Evolutionary conservation across 2,888 invertebrate species (phyloP), one percentile per base, ranked within the genome.

Genomic region (Clivina fossor): DNA sequence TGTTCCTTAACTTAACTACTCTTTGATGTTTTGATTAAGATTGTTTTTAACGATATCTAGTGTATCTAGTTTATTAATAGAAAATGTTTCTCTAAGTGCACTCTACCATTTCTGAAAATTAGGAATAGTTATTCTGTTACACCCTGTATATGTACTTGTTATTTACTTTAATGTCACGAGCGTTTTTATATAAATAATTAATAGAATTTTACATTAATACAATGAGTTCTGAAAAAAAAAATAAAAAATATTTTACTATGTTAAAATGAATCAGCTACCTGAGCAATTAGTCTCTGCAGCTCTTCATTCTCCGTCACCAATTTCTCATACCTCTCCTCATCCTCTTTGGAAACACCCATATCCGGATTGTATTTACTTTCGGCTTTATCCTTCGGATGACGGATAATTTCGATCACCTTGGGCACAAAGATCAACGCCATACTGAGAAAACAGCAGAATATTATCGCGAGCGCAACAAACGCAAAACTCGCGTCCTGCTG

Each of bases 351-450:
- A 66, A 85, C 80, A 19, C 85, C 85, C 20, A 83, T 82, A 64
- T 92, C 91, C 2, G 90, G 89, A 69, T 89, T 90, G 66, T 90
- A 92, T 67, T 90, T 91, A 63, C 86, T 91, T 74, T 92, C 92
- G 44, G 87, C 87, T 67, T 92, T 87, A 75, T 93, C 92, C 67
- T 85, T 86, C 2, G 93, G 92, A 76, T 93, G 91, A 61, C 90
- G 81, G 65, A 93, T 86, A 58, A 94, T 89, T 76, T 93, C 93
- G 71, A 93, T 90, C 62, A 94, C 88, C 85, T 99, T 99, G 64
- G 98, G 98, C 68, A 96, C 89, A 79, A 98, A 99, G 70, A 99
- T 93, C 66, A 99, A 85, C 54, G 97, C 93, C 92, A 99, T 94
- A 71, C 97, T 96, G 59, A 99, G 85, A 77, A 96, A 96, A 76